A percentile compares a stretch with the other conserved stretches of the same genome.
Conservation (phyloP, 2,113 vertebrate genomes). For the Pimephales promelas region DNA sequence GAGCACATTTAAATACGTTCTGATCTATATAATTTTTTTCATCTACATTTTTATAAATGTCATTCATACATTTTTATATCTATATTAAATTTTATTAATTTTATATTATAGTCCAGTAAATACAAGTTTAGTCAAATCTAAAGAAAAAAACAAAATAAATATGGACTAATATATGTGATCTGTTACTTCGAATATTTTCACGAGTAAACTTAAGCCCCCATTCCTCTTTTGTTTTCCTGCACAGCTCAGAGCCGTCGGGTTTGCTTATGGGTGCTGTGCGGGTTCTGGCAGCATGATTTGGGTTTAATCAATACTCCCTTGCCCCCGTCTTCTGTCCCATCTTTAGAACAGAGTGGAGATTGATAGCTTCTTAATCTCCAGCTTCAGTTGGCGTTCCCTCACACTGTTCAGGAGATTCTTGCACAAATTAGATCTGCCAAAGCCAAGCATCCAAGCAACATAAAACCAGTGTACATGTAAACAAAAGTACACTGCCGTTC, state of each 20-base stretch:
- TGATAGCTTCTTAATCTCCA: constrained; percentile 15
- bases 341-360: not conserved
- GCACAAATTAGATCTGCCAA: not conserved
- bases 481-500: too few relatives aligned
- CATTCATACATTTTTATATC: too few relatives aligned
- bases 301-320: constrained; percentile 20
- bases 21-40: too few relatives aligned
- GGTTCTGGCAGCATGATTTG: not conserved
- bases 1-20: too few relatives aligned
- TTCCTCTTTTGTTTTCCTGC: not conserved
- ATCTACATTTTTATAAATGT: too few relatives aligned
- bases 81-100: not conserved
- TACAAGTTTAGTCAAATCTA: too few relatives aligned
- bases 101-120: not conserved
- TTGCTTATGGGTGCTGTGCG: not conserved
- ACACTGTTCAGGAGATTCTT: not conserved
- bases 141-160: too few relatives aligned
- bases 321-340: not conserved
- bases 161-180: not conserved
- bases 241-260: not conserved
- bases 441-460: not conserved
- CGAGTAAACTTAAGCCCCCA: not conserved
- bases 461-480: not conserved
- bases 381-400: not conserved
- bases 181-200: not conserved